phyloP scores from a whole-genome alignment of 1,140 invertebrate genomes.

The Brachionus plicatilis region DNA sequence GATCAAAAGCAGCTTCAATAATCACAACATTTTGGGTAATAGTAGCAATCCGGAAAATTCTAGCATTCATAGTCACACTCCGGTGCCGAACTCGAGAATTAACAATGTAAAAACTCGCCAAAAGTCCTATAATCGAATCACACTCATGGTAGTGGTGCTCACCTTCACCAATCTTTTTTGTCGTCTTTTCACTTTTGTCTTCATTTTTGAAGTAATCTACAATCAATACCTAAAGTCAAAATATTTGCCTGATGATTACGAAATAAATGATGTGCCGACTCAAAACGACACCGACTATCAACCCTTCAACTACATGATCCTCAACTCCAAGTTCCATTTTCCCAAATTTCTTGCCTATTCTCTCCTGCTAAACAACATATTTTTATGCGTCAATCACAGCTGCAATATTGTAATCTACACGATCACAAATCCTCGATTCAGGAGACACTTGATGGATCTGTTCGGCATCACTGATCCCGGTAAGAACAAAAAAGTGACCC shows the following conservation, averaged over 20 bases:
- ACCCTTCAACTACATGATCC: not conserved
- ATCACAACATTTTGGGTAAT: not conserved
- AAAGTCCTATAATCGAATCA: constrained; percentile 31
- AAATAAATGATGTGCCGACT: not conserved
- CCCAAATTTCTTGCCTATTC: constrained; percentile 38
- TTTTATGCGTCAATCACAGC: constrained; percentile 29
- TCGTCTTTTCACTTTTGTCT: constrained; percentile 36
- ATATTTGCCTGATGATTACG: not conserved
- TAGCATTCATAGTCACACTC: not conserved
- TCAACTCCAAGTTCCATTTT: constrained; percentile 17
- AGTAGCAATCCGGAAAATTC: not conserved
- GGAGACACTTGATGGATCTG: not conserved
- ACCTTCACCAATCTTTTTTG: constrained; percentile 33
- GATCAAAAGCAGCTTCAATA: not conserved
- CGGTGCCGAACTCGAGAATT: constrained; percentile 1
- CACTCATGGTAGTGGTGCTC: constrained; percentile 27
- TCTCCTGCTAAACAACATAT: constrained; percentile 24
- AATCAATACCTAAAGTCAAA: constrained; percentile 4
- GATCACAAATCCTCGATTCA: constrained; percentile 31
- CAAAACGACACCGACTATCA: not conserved
- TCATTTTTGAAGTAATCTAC: constrained; percentile 38
- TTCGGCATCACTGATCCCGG: not conserved
- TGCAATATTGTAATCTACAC: constrained; percentile 37
- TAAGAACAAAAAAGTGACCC: not conserved
- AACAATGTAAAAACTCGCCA: constrained; percentile 3